phyloP scores from a whole-genome alignment of 2,888 invertebrate species.

The Scaptomyza parva region DNA sequence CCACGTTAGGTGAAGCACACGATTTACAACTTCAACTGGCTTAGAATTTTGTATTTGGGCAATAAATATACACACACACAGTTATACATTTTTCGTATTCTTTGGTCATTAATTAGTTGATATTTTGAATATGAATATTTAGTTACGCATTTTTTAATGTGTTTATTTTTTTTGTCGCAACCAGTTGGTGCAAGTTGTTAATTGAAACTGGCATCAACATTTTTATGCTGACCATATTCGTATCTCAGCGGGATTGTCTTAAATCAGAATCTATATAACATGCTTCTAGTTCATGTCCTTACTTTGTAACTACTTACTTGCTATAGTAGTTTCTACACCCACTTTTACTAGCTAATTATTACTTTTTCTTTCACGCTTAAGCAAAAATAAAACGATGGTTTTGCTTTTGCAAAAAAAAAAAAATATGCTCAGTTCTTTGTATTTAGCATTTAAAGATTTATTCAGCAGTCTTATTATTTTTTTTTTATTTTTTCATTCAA shows the following conservation, averaged over 20 bases:
- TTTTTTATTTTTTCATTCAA: slow-evolving; percentile 31
- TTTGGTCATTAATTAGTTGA: slow-evolving; percentile 74
- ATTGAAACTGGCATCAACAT: slow-evolving; percentile 28
- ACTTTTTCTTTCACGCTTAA: neutral
- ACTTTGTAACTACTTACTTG: slow-evolving; percentile 4
- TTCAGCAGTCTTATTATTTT: slow-evolving; percentile 50
- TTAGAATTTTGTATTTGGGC: slow-evolving; percentile 59
- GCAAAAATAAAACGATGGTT: neutral
- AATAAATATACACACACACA: slow-evolving; percentile 28
- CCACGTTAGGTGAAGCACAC: slow-evolving; percentile 69
- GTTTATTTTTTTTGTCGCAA: slow-evolving; percentile 35
- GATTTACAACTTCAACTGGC: slow-evolving; percentile 56
- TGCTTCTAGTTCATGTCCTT: neutral
- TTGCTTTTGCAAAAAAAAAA: slow-evolving; percentile 27
- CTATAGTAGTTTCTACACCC: neutral
- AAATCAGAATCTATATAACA: neutral
- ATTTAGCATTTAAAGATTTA: slow-evolving; percentile 67
- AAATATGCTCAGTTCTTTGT: neutral
- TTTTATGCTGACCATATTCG: slow-evolving; percentile 9
- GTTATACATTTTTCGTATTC: slow-evolving; percentile 38
- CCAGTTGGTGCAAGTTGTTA: slow-evolving; percentile 68
- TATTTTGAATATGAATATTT: slow-evolving; percentile 48
- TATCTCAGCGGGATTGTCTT: neutral
- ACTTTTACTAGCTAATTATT: slow-evolving; percentile 23
- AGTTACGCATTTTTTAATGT: too few species aligned